Percentiles rank a stretch among this genome's conserved stretches.
These are phyloP conservation scores for Gryllus bimaculatus DNA, from an alignment of 1,140 invertebrate genomes.

Conservation along the genomic window DNA sequence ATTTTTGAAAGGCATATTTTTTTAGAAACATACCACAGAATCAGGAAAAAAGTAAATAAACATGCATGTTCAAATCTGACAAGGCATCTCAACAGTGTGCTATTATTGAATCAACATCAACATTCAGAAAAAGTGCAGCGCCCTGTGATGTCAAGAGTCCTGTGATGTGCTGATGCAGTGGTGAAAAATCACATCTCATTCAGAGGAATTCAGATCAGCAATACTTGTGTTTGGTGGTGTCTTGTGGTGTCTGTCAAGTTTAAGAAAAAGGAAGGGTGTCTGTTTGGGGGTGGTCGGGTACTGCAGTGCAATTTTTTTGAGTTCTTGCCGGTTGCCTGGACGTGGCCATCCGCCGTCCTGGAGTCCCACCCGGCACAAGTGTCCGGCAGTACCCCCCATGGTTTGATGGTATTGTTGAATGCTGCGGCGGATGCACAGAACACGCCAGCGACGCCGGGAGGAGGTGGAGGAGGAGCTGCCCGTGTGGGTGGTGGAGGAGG, in stretches of 20 bases:
- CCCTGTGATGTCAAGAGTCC: too few species aligned
- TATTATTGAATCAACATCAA: too few species aligned
- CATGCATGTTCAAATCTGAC: too few species aligned
- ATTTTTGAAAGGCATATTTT: not conserved
- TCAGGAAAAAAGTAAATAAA: too few species aligned
- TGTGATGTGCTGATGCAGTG: too few species aligned
- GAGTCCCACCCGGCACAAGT: slow-evolving; percentile 15
- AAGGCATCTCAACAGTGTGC: too few species aligned
- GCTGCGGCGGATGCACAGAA: slow-evolving; percentile 15
- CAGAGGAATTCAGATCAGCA: too few species aligned
- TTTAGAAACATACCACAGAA: not conserved
- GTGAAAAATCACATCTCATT: too few species aligned
- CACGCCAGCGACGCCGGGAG: slow-evolving; percentile 6
- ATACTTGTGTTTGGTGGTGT: too few species aligned
- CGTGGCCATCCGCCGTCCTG: slow-evolving; percentile 16
- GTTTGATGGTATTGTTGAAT: slow-evolving; percentile 28
- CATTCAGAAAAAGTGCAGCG: too few species aligned
- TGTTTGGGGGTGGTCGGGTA: not conserved
- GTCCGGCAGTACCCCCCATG: slow-evolving; percentile 22
- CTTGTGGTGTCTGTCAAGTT: not conserved
- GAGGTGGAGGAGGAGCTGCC: slow-evolving; percentile 18
- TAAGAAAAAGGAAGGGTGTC: not conserved
- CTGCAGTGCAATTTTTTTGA: not conserved
- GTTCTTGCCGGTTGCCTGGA: not conserved
- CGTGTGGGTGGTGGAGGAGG: slow-evolving; percentile 22